Conservation (phyloP, 2,888 invertebrate genomes). For the Diaperis boleti region DNA sequence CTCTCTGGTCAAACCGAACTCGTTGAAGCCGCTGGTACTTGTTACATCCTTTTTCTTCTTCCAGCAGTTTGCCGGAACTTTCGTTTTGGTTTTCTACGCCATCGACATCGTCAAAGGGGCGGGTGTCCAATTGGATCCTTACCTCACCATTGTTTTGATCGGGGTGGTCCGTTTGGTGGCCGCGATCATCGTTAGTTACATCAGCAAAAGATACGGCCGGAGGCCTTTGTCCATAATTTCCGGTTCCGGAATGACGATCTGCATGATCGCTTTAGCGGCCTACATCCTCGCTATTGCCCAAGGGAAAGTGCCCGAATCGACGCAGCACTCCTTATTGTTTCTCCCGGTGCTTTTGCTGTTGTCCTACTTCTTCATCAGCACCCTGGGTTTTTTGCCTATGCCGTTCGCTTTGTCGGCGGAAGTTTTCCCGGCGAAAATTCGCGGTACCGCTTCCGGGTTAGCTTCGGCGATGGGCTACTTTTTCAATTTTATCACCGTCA, state of each 20-base stretch:
- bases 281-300: conserved; percentile 62
- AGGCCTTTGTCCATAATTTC: conserved; percentile 71
- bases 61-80: conserved; percentile 72
- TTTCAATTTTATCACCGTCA: conserved; percentile 69
- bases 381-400: conserved; percentile 69
- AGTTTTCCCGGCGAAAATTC: conserved; percentile 68
- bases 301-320: conserved; percentile 53
- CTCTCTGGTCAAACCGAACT: conserved; percentile 62
- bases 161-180: conserved; percentile 67
- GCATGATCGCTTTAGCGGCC: conserved; percentile 67
- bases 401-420: conserved; percentile 73
- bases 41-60: conserved; percentile 69
- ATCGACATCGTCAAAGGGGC: conserved; percentile 68
- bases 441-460: conserved; percentile 68
- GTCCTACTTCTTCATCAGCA: conserved; percentile 68
- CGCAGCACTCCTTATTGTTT: conserved; percentile 53
- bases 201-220: conserved; percentile 71
- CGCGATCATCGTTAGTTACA: conserved; percentile 64
- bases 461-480: conserved; percentile 67
- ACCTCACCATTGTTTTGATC: conserved; percentile 68
- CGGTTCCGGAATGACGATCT: conserved; percentile 70
- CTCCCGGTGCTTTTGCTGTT: conserved; percentile 66
- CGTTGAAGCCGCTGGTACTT: conserved; percentile 67
- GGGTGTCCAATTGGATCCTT: conserved; percentile 66
- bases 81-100: conserved; percentile 71